Evolutionary conservation across 35 echinoderm and acorn worm genomes (phyloP).

Genomic region (Holothuria glaberrima): DNA sequence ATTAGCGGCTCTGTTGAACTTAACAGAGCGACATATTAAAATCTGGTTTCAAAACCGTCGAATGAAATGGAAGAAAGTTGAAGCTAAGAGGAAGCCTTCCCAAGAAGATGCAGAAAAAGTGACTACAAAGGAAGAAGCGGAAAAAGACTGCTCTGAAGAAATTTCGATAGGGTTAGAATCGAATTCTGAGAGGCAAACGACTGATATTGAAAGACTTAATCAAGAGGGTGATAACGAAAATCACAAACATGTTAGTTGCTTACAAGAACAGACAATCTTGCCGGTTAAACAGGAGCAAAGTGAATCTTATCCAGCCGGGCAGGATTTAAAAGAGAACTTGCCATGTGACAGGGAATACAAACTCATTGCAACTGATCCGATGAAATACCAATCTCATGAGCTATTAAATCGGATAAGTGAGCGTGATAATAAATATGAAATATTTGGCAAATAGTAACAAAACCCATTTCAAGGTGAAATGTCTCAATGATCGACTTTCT

Average conservation of each 20-base stretch:
- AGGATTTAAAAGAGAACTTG: conserved; percentile 7
- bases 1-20: conserved; percentile 92
- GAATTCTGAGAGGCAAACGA: conserved; percentile 23
- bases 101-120: conserved; percentile 44
- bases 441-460: too few relatives aligned
- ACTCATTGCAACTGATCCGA: background rate
- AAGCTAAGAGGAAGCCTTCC: conserved; percentile 84
- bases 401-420: too few relatives aligned
- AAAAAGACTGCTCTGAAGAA: conserved; percentile 23
- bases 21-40: conserved; percentile 98
- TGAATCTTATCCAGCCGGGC: background rate
- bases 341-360: conserved; percentile 25
- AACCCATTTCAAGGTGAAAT: too few relatives aligned
- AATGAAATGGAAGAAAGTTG: conserved; percentile 99
- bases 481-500: too few relatives aligned
- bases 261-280: conserved; percentile 29
- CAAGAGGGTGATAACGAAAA: background rate
- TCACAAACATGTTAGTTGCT: background rate
- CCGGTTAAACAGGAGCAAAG: conserved; percentile 29
- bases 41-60: conserved; percentile 99
- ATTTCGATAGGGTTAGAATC: background rate
- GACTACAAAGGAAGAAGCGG: background rate
- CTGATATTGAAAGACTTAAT: conserved; percentile 35
- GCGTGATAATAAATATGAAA: too few relatives aligned
- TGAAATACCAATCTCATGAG: too few relatives aligned